Percentiles rank a stretch among this genome's conserved stretches.
Evolutionary conservation across 1,140 invertebrate species (phyloP).

Genomic region (Portunus trituberculatus): DNA sequence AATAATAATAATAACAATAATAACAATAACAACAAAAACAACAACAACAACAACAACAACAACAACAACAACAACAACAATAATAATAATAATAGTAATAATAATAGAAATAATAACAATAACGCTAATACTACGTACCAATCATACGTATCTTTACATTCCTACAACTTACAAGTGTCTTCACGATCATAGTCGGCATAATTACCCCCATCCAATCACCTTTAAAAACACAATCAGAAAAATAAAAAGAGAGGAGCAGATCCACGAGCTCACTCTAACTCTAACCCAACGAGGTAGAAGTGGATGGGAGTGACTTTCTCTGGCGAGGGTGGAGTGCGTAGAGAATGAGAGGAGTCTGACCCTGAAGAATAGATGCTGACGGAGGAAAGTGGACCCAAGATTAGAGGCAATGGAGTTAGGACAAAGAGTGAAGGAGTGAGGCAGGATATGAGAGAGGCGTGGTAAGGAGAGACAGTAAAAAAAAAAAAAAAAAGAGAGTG

Average conservation of each 20-base stretch:
- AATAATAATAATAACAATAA: no score
- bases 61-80: no score
- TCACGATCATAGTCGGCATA: no score
- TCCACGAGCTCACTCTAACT: neutral
- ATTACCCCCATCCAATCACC: neutral
- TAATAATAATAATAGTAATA: no score
- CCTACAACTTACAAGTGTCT: no score
- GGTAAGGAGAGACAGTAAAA: neutral
- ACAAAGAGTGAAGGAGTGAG: neutral
- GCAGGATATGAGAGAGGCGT: neutral
- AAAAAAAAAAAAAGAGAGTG: neutral
- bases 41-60: no score
- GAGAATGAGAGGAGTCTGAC: neutral
- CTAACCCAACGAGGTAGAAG: neutral
- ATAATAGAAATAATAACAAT: no score
- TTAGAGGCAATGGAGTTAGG: neutral
- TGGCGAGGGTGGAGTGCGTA: neutral
- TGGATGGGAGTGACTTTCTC: neutral
- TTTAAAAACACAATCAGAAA: neutral
- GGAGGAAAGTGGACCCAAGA: neutral
- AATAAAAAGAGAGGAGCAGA: neutral
- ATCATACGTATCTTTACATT: no score
- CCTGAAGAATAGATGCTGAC: neutral
- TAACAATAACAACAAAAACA: no score
- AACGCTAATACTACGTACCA: no score